These are phyloP conservation scores for Gallirallus australis DNA, from an alignment of 2,797 vertebrate genomes.

Conservation along the genomic window DNA sequence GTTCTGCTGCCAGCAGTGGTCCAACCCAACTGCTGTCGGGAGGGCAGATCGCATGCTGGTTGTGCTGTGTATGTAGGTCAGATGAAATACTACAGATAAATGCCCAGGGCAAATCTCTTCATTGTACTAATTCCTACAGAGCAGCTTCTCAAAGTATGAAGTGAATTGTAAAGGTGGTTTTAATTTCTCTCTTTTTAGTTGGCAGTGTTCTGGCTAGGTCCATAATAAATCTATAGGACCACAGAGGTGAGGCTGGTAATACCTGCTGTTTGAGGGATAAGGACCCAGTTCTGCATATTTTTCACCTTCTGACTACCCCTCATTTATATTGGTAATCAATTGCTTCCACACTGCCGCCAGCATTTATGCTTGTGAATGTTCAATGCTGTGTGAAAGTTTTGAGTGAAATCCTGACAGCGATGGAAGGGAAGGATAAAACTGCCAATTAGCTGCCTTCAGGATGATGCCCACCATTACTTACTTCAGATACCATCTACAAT, in stretches of 20 bases:
- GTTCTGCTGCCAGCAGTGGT: background rate
- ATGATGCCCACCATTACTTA: background rate
- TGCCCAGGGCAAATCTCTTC: background rate
- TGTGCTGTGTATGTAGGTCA: background rate
- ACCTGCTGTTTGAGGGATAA: background rate
- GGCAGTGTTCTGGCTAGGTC: background rate
- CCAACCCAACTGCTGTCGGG: background rate
- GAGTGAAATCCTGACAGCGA: background rate
- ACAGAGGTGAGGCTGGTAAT: background rate
- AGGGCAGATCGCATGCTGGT: background rate
- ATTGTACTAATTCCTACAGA: background rate
- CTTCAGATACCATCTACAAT: background rate
- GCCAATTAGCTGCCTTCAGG: background rate
- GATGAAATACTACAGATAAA: background rate
- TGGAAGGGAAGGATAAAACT: background rate
- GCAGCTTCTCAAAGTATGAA: background rate
- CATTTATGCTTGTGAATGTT: background rate
- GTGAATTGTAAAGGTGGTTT: background rate
- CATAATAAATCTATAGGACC: background rate
- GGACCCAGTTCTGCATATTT: background rate
- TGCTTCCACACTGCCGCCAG: accelerated
- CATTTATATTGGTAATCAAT: background rate
- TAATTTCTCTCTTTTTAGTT: background rate
- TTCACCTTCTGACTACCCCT: background rate
- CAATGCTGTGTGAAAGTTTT: background rate